Conservation (phyloP, 2,113 vertebrate genomes). For the Drymodes brunneopygia region DNA sequence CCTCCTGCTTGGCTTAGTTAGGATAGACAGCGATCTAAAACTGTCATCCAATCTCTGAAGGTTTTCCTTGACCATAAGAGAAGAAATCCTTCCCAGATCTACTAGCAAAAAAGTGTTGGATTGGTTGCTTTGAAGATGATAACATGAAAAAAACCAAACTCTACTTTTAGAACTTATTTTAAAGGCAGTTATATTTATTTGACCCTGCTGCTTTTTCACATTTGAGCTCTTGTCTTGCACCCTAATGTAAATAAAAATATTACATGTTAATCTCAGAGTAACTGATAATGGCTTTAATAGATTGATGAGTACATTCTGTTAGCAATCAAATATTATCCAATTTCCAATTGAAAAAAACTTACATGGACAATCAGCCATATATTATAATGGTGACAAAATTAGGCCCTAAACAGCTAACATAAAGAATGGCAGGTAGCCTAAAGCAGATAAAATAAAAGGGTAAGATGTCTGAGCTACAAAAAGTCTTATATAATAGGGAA, state of each 20-base stretch:
- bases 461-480: neutral
- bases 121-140: neutral
- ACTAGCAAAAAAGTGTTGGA: neutral
- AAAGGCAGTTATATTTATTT: neutral
- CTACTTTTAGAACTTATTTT: neutral
- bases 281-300: neutral
- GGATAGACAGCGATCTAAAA: neutral
- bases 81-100: neutral
- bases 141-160: neutral
- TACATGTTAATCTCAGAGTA: neutral
- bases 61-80: neutral
- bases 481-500: neutral
- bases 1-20: neutral
- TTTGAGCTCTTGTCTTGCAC: neutral
- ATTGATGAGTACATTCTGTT: neutral
- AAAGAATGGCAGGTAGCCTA: neutral
- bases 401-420: neutral
- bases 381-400: neutral
- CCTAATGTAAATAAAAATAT: neutral
- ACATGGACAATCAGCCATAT: neutral
- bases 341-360: neutral
- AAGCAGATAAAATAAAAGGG: neutral
- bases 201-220: neutral
- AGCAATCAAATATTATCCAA: neutral
- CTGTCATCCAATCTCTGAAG: neutral